Percentiles rank a stretch among this genome's conserved stretches.
Evolutionary conservation across 2,888 invertebrate species (phyloP).

Genomic region (Tetanocera ferruginea): DNA sequence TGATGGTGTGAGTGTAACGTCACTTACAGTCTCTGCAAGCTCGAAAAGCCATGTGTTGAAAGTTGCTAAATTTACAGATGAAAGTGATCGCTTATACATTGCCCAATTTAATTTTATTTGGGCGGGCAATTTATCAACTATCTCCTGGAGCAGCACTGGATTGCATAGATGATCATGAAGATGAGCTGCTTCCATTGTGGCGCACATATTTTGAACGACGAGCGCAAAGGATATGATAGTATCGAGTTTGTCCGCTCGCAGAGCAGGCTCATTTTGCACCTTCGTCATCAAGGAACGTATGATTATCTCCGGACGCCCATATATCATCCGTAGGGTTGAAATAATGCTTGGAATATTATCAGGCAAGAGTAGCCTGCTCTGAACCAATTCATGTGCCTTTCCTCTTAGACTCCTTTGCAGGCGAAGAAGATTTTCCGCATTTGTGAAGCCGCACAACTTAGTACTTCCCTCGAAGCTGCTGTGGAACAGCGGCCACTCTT

Average conservation of each 20-base stretch:
- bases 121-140: slow-evolving; percentile 34
- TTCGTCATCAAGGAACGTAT: slow-evolving; percentile 38
- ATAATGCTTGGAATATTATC: slow-evolving; percentile 39
- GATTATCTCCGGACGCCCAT: slow-evolving; percentile 41
- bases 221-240: slow-evolving; percentile 43
- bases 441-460: slow-evolving; percentile 41
- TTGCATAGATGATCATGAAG: slow-evolving; percentile 42
- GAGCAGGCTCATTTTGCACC: slow-evolving; percentile 36
- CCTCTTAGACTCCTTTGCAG: slow-evolving; percentile 30
- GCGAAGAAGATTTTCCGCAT: slow-evolving; percentile 41
- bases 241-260: slow-evolving; percentile 34
- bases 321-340: slow-evolving; percentile 41
- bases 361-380: slow-evolving; percentile 34
- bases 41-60: slow-evolving; percentile 35
- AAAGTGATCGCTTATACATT: slow-evolving; percentile 24
- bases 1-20: slow-evolving; percentile 26
- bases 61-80: slow-evolving; percentile 5
- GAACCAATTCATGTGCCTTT: slow-evolving; percentile 25
- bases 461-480: too few relatives aligned
- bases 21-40: slow-evolving; percentile 40
- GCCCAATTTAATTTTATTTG: slow-evolving; percentile 26
- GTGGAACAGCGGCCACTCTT: slow-evolving; percentile 41
- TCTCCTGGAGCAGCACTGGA: slow-evolving; percentile 40
- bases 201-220: slow-evolving; percentile 44
- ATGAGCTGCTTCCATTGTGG: slow-evolving; percentile 41